A percentile compares a stretch with the other conserved stretches of the same genome.
These are phyloP conservation scores for Caiman crocodilus DNA, from an alignment of 2,797 vertebrate species.

Conservation along the genomic window DNA sequence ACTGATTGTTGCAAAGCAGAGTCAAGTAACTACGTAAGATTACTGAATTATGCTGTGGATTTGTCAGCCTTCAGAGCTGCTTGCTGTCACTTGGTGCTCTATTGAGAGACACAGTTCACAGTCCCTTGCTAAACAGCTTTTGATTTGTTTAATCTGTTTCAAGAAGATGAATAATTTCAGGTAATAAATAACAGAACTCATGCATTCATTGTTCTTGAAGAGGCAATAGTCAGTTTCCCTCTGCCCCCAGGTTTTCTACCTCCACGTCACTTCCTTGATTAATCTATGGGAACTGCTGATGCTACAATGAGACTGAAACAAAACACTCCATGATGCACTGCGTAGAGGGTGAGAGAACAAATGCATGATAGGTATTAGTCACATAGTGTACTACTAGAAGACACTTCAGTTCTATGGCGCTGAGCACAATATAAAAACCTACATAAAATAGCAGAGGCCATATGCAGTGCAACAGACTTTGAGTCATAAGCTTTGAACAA, in stretches of 20 bases:
- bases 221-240: not conserved
- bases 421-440: not conserved
- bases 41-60: not conserved
- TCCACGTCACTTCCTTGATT: not conserved
- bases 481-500: too few species aligned
- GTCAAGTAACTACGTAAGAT: not conserved
- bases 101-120: not conserved
- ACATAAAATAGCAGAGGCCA: not conserved
- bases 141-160: rapidly evolving
- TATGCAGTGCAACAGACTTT: not conserved
- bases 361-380: not conserved
- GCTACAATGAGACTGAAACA: not conserved
- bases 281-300: not conserved
- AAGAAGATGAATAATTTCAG: not conserved
- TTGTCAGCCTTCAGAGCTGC: not conserved
- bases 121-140: not conserved
- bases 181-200: not conserved
- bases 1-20: not conserved
- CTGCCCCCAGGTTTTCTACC: not conserved
- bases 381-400: not conserved
- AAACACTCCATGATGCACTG: not conserved
- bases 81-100: rapidly evolving
- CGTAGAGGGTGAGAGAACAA: not conserved
- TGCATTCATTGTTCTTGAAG: not conserved
- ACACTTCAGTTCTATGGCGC: not conserved